Percentiles rank a stretch among this genome's conserved stretches.
phyloP scores from a whole-genome alignment of 1,140 invertebrate species.

The Whitmania pigra region DNA sequence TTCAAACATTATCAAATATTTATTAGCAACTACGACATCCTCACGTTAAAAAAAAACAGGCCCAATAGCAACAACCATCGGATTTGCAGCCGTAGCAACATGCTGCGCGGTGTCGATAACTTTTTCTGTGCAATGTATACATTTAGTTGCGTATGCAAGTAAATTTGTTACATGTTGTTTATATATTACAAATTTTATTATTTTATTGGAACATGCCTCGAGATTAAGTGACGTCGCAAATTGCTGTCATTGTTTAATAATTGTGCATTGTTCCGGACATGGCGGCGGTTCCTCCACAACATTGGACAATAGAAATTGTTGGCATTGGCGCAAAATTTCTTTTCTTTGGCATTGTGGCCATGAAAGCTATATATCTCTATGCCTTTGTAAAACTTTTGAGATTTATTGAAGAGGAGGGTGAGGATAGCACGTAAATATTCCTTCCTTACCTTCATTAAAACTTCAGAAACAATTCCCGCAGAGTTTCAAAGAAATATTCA shows the following conservation, averaged over 20 bases:
- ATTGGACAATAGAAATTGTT: conserved; percentile 3
- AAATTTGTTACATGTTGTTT: no score
- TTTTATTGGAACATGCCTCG: no score
- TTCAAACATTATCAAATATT: neutral
- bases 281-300: neutral
- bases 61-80: no score
- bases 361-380: neutral
- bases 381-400: neutral
- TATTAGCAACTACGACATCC: neutral
- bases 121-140: no score
- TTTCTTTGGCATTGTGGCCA: neutral
- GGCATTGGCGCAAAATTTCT: neutral
- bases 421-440: neutral
- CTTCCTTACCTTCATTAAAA: neutral
- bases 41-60: no score
- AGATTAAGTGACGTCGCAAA: no score
- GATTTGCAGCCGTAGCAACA: no score
- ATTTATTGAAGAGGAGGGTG: conserved; percentile 8
- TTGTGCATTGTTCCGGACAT: neutral
- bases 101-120: no score
- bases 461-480: neutral
- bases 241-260: no score
- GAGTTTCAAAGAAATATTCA: conserved; percentile 5
- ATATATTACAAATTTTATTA: no score
- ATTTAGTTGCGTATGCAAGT: no score